A percentile compares a stretch with the other conserved stretches of the same genome.
These are phyloP conservation scores for Odontocerum albicorne DNA, from an alignment of 2,888 invertebrate genomes.

Conservation along the genomic window DNA sequence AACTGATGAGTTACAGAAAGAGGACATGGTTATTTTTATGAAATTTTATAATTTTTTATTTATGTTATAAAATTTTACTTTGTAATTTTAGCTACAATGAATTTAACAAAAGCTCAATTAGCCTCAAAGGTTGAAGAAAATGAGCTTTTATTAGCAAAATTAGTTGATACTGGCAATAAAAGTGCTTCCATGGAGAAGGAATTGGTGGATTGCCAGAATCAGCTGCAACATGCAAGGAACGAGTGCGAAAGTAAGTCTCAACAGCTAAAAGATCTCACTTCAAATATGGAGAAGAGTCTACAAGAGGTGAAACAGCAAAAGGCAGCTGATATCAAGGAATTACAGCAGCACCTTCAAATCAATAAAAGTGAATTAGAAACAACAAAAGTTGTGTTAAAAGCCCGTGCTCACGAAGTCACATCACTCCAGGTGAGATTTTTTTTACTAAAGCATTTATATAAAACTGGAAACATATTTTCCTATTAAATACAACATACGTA, in stretches of 20 bases:
- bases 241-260: constrained; percentile 27
- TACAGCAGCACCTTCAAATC: constrained; percentile 58
- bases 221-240: constrained; percentile 18
- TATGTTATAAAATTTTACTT: neutral
- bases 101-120: constrained; percentile 54
- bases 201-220: constrained; percentile 21
- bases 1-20: too few species aligned
- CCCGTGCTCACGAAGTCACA: constrained; percentile 39
- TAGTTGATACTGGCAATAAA: constrained; percentile 25
- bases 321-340: constrained; percentile 57
- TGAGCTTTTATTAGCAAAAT: constrained; percentile 46
- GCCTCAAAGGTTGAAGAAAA: constrained; percentile 58
- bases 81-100: constrained; percentile 45
- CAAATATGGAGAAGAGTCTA: constrained; percentile 32
- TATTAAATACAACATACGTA: neutral
- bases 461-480: neutral
- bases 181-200: constrained; percentile 23
- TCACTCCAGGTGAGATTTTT: constrained; percentile 26
- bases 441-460: neutral
- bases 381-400: constrained; percentile 42
- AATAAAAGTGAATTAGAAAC: constrained; percentile 49
- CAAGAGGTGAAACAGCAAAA: constrained; percentile 47
- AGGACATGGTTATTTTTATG: neutral
- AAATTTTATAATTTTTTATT: neutral
- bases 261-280: constrained; percentile 24